These are phyloP conservation scores for Rallus crepitans DNA, from an alignment of 2,797 vertebrate species.

Conservation along the genomic window DNA sequence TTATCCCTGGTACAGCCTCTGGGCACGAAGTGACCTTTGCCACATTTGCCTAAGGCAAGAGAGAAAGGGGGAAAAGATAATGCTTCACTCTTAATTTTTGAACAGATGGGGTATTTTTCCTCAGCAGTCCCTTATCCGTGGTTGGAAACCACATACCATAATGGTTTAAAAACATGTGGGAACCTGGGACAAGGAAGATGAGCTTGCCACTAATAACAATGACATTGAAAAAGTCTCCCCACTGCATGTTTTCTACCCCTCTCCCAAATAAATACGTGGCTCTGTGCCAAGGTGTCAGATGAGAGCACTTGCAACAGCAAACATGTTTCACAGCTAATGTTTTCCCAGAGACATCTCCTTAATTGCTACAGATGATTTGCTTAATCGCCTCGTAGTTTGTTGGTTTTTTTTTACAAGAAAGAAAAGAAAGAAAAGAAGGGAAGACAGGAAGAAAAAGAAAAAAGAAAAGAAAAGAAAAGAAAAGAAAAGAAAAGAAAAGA, in stretches of 20 bases:
- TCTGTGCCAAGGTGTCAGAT: constrained; percentile 9
- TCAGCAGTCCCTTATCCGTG: not conserved
- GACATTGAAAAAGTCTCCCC: not conserved
- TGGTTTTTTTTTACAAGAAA: not conserved
- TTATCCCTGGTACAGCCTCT: not conserved
- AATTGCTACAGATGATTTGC: not conserved
- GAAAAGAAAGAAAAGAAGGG: no score
- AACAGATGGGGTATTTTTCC: not conserved
- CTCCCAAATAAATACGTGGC: not conserved
- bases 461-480: no score
- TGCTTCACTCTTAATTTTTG: not conserved
- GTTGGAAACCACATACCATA: not conserved
- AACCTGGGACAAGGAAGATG: not conserved
- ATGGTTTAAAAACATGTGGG: constrained; percentile 7
- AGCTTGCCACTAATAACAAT: not conserved
- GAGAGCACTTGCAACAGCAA: not conserved
- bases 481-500: no score
- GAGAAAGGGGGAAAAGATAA: not conserved
- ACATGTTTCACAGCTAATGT: not conserved
- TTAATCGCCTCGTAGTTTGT: not conserved
- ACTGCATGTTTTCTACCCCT: not conserved
- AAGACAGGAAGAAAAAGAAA: no score
- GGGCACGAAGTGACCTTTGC: not conserved
- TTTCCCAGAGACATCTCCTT: not conserved
- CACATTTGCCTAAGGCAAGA: not conserved